Base-by-base conservation (phyloP, 2,797 vertebrate genomes). In the Lutjanus argentimaculatus region DNA sequence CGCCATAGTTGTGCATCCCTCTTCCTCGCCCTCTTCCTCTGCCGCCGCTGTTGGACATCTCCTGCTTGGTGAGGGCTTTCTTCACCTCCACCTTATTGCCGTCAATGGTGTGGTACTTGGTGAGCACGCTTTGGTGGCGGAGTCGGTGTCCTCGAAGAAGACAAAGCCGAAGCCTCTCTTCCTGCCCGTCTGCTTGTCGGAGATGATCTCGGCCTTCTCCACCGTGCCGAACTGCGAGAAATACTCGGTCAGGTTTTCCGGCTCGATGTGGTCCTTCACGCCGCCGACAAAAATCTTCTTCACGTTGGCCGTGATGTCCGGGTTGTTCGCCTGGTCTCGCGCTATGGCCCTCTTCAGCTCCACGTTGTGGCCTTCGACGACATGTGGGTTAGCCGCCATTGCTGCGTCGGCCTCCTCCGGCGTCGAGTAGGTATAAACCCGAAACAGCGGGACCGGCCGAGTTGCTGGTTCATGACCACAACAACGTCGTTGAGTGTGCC, bases 81-180 rank as follows among this genome's bases (percentile, higher is more conserved):
- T 99, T 99, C 79, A 99, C 98, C 92, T 99, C 98, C 87, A 99
- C 98, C 87, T 98, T 97, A 91, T 98, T 97, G 40, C 98, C 98
- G 85, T 97, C 96, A 91, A 99, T 98, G 16, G 96, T 97, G 87
- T 99, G 98, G 89, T 96, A 99, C 82, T 98, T 98, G 55, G 97
- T 96, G 67, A 98, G 96, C 6, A 97, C 98, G 98, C 97, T 87
- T 99, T 99, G 75, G 99, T 98, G 51, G 98, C 98, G 0, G 98
- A 97, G 91, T 99, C 98, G 93, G 97, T 97, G 83, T 96, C 97
- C 85, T 97, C 96, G 67, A 99, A 99, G 82, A 98, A 98, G 83
- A 99, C 98, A 95, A 99, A 99, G 92, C 97, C 98, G 93, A 99
- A 99, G 85, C 98, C 98, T 0, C 98, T 94, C 94, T 99, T 99